A percentile compares a stretch with the other conserved stretches of the same genome.
Evolutionary conservation across 2,113 vertebrate genomes (phyloP).

Genomic region (Henicopernis longicauda): DNA sequence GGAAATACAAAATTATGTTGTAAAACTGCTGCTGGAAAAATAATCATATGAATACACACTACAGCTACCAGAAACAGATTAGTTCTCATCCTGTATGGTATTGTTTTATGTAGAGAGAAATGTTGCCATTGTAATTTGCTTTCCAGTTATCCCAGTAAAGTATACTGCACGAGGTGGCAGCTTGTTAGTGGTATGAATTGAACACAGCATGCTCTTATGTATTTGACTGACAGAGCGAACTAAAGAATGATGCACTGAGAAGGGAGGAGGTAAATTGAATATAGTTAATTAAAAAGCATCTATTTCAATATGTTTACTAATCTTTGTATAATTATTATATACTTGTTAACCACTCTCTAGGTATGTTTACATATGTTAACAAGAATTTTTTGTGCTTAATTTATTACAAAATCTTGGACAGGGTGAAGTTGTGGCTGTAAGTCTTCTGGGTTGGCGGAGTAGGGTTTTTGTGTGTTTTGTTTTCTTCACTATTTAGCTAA

Average conservation of each 20-base stretch:
- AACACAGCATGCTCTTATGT: fast-evolving
- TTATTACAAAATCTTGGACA: neutral
- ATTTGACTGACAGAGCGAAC: neutral
- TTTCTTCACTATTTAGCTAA: neutral
- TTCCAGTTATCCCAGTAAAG: neutral
- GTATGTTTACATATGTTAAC: neutral
- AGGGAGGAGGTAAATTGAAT: neutral
- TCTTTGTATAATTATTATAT: neutral
- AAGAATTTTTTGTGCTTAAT: neutral
- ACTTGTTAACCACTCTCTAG: neutral
- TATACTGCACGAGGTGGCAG: fast-evolving
- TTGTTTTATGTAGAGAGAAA: neutral
- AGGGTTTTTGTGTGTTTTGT: neutral
- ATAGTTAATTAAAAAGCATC: neutral
- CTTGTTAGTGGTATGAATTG: neutral
- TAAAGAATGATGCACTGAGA: neutral
- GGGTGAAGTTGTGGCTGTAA: neutral
- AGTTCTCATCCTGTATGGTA: neutral
- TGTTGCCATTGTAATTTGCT: neutral
- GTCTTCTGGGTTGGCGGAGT: fast-evolving
- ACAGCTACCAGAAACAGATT: neutral
- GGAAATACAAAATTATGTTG: neutral
- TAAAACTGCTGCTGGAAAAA: neutral
- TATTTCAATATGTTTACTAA: neutral
- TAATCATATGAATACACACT: neutral